Conservation (phyloP, 2,797 vertebrate species). For the Orestias chungarensis region DNA sequence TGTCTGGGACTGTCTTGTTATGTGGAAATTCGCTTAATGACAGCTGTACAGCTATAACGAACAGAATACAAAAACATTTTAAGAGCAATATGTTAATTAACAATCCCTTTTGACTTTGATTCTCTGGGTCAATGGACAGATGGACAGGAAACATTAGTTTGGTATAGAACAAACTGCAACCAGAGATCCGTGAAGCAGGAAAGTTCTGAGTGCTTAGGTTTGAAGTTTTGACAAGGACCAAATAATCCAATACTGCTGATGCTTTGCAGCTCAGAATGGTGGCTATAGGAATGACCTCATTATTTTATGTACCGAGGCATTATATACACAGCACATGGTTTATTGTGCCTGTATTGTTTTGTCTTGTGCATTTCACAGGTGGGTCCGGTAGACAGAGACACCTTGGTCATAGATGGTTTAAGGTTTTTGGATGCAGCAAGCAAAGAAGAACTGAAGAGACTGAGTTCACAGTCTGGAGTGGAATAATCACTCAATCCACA, state of each 20-base stretch:
- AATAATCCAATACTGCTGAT: slow-evolving; percentile 4
- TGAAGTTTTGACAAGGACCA: neutral
- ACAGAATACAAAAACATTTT: neutral
- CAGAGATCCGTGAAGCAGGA: neutral
- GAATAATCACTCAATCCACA: slow-evolving; percentile 34
- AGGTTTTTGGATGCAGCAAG: slow-evolving; percentile 57
- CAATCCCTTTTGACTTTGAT: neutral
- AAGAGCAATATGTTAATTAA: neutral
- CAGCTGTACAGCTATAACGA: neutral
- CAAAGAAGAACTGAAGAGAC: slow-evolving; percentile 52
- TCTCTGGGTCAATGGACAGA: too few relatives aligned
- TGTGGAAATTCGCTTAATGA: too few relatives aligned
- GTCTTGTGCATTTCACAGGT: slow-evolving; percentile 52
- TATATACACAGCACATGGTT: slow-evolving; percentile 5
- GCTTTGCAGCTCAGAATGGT: slow-evolving; percentile 11
- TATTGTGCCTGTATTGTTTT: slow-evolving; percentile 40
- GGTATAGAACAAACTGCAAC: neutral
- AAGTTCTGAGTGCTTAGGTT: neutral
- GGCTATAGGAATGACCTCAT: slow-evolving; percentile 32
- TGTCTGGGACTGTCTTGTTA: neutral
- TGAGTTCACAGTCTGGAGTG: slow-evolving; percentile 29
- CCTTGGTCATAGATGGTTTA: slow-evolving; percentile 67
- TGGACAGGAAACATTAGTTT: neutral
- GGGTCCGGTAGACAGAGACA: slow-evolving; percentile 41
- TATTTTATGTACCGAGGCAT: slow-evolving; percentile 35